Percentiles rank a stretch among this genome's conserved stretches.
phyloP scores from a whole-genome alignment of 2,797 vertebrate genomes.

The Neopelma chrysocephalum region DNA sequence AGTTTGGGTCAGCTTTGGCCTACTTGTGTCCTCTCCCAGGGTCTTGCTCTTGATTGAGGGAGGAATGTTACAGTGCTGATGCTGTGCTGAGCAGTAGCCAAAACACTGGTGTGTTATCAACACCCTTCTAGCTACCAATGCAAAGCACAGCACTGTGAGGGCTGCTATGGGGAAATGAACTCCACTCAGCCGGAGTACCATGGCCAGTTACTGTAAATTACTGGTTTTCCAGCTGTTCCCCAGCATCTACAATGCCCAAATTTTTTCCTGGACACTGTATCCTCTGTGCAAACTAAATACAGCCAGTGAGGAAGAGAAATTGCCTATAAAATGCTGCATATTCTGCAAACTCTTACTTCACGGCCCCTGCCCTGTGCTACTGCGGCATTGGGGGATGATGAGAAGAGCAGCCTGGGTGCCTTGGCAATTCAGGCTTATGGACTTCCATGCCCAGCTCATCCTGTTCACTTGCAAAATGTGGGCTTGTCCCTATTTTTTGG shows the following conservation, averaged over 20 bases:
- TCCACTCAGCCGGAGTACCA: no score
- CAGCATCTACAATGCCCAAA: background rate
- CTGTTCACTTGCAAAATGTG: background rate
- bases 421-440: accelerated
- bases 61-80: no score
- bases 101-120: no score
- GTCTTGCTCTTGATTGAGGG: no score
- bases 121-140: no score
- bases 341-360: background rate
- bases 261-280: background rate
- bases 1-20: no score
- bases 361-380: accelerated
- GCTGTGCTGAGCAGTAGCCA: no score
- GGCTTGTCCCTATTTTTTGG: background rate
- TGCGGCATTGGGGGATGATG: accelerated
- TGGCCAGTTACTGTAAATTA: background rate
- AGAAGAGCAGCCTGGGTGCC: background rate
- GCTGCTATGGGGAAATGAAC: no score
- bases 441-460: background rate
- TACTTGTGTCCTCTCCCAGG: no score
- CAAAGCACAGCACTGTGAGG: no score
- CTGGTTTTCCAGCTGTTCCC: background rate
- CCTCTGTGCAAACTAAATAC: background rate
- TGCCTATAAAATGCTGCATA: background rate
- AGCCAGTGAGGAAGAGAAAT: background rate